Evolutionary conservation across 2,113 vertebrate species (phyloP), one percentile per base, ranked within the genome.

Genomic region (Bostrychus sinensis): DNA sequence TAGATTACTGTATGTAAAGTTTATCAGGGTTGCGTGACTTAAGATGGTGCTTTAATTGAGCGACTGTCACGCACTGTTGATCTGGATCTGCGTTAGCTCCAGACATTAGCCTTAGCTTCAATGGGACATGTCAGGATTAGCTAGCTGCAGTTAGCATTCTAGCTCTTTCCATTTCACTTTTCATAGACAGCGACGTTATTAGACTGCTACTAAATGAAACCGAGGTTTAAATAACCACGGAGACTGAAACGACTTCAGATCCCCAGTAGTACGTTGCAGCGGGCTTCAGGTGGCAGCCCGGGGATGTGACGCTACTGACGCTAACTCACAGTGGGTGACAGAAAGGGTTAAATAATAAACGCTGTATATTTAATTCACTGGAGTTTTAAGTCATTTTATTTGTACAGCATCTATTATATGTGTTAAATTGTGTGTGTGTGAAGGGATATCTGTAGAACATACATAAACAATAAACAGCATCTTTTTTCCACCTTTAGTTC

Each of bases 401-500:
- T 26, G 13, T 28, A 16, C 7, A n/a, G 1, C 48, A n/a, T 30
- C 1, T 28, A n/a, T 30, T 3, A 30, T 4, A 30, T 3, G 43
- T 10, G 9, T 46, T 23, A 11, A 20, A 5, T 5, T 7, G 7
- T n/a, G 22, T 26, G 22, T 26, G 0, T 22, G 8, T 23, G 4
- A 45, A 45, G 8, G 13, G 2, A 14, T 12, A 25, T 48, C 12
- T 25, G 13, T 48, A 28, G 55, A 65, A 57, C 48, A 30, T 42
- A 19, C 26, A 17, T 3, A 39, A 73, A 79, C 51, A 17, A 50
- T 38, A 20, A 55, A 64, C 32, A 36, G 58, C 53, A 13, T 66
- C 62, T 10, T 17, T 26, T 62, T 58, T 16, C 14, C 66, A 38
- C 72, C 36, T 75, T 37, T 91, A 97, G 96, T 98, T 89, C 90